These are phyloP conservation scores for Anastrepha ludens DNA, from an alignment of 1,140 invertebrate genomes.

Conservation along the genomic window DNA sequence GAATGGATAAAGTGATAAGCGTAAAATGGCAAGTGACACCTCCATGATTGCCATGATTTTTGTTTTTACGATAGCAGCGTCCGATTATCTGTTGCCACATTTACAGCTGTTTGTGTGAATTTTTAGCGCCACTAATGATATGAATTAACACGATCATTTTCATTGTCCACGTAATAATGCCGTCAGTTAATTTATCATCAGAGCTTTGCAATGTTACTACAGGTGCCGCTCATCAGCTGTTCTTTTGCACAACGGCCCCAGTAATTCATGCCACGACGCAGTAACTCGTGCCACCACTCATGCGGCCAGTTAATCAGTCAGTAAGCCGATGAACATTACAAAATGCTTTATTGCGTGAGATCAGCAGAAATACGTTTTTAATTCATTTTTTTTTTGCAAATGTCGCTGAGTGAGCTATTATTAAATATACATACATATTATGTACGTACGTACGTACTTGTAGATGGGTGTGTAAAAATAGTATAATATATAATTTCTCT, in stretches of 20 bases:
- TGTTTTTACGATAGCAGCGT: background rate
- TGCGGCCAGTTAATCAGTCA: slow-evolving; percentile 15
- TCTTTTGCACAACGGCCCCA: background rate
- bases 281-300: background rate
- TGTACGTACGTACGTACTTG: background rate
- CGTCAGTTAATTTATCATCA: background rate
- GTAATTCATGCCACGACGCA: background rate
- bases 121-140: background rate
- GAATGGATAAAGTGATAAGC: too few relatives aligned
- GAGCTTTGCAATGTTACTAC: background rate
- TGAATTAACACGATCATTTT: background rate
- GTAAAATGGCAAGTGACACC: too few relatives aligned
- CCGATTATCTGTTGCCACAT: background rate
- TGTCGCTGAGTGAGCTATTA: slow-evolving; percentile 5
- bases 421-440: background rate
- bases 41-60: too few relatives aligned
- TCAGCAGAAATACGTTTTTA: background rate
- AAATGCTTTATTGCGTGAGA: background rate
- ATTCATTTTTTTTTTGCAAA: background rate
- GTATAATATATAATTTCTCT: background rate
- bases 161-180: background rate
- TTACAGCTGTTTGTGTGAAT: background rate
- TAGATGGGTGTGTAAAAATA: background rate
- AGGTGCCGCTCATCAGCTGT: slow-evolving; percentile 15
- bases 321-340: background rate